Percentiles rank a stretch among this genome's conserved stretches.
Conservation (phyloP, 2,888 invertebrate genomes). For the Agrotis ipsilon region DNA sequence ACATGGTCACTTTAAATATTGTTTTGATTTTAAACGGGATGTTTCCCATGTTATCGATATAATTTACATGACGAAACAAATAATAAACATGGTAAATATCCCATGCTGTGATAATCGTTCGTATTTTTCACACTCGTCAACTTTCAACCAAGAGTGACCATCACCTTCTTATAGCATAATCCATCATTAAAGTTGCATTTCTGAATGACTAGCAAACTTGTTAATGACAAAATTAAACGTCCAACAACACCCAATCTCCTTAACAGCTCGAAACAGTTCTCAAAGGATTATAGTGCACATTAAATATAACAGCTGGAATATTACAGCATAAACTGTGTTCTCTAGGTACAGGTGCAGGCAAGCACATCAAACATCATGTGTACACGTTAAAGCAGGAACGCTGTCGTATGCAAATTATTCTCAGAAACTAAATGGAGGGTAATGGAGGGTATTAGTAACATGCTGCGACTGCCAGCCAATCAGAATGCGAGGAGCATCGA, state of each 20-base stretch:
- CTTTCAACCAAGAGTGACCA: too few relatives aligned
- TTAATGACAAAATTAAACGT: neutral
- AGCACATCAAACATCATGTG: conserved; percentile 67
- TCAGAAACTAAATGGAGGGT: conserved; percentile 70
- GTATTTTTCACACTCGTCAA: too few relatives aligned
- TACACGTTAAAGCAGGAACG: conserved; percentile 62
- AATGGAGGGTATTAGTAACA: conserved; percentile 65
- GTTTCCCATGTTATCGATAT: too few relatives aligned
- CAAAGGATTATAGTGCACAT: conserved; percentile 30
- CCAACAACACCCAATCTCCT: neutral
- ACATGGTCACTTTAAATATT: too few relatives aligned
- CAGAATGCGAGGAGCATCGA: conserved; percentile 43
- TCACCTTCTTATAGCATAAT: too few relatives aligned
- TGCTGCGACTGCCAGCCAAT: conserved; percentile 52
- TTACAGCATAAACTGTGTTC: conserved; percentile 26
- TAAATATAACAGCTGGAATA: conserved; percentile 48
- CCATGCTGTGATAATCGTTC: too few relatives aligned
- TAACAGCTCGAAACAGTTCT: conserved; percentile 12
- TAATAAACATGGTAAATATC: too few relatives aligned
- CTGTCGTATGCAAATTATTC: conserved; percentile 75
- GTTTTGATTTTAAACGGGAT: too few relatives aligned
- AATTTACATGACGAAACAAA: too few relatives aligned
- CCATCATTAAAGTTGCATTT: too few relatives aligned
- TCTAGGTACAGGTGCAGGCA: conserved; percentile 57
- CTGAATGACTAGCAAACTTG: neutral